Percentiles rank a stretch among this genome's conserved stretches.
Conservation (phyloP, 2,797 vertebrate genomes). For the Bucorvus abyssinicus region DNA sequence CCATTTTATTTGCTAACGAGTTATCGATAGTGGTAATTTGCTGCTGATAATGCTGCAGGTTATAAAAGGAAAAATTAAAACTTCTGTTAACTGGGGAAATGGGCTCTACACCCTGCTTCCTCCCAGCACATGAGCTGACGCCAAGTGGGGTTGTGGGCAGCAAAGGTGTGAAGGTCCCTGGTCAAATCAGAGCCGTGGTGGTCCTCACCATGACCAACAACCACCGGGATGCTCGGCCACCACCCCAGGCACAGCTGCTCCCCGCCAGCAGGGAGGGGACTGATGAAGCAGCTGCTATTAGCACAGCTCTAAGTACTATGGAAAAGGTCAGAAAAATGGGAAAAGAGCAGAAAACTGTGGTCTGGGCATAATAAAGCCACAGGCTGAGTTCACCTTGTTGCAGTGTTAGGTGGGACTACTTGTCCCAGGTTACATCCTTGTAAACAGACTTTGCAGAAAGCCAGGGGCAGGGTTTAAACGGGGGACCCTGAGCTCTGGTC, state of each 20-base stretch:
- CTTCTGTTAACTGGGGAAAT: constrained; percentile 38
- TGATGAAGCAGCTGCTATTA: neutral
- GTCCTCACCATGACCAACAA: neutral
- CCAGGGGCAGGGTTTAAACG: neutral
- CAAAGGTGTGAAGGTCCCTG: neutral
- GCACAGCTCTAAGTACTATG: neutral
- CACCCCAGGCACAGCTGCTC: neutral
- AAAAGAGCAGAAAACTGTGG: rapidly evolving
- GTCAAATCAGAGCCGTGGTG: rapidly evolving
- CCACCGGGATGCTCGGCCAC: rapidly evolving
- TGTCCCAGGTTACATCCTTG: rapidly evolving
- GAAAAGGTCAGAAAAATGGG: neutral
- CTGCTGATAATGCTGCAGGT: constrained; percentile 55
- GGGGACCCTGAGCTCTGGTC: neutral
- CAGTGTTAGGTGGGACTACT: neutral
- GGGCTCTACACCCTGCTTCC: neutral
- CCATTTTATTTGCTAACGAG: constrained; percentile 79
- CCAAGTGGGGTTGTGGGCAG: neutral
- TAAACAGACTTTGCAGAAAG: neutral
- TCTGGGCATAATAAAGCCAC: neutral
- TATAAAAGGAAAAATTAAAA: constrained; percentile 72
- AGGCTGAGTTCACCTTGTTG: neutral
- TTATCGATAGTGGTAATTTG: constrained; percentile 78
- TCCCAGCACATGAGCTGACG: neutral
- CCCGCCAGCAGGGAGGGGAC: neutral